A percentile compares a stretch with the other conserved stretches of the same genome.
phyloP scores from a whole-genome alignment of 2,888 invertebrate species.

The Acanthopleura granulata region DNA sequence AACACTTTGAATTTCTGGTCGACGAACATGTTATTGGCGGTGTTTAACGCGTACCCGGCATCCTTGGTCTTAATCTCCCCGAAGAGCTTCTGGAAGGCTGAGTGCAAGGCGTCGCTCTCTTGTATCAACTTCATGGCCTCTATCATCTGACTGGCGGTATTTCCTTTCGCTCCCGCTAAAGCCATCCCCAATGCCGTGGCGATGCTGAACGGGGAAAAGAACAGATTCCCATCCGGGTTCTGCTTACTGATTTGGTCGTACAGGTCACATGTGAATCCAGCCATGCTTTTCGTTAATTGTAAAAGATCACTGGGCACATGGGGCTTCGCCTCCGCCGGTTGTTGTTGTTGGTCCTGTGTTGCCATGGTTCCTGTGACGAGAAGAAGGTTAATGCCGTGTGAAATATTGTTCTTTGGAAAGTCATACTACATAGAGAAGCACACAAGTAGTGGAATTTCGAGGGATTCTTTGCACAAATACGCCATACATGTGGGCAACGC shows the following conservation, averaged over 20 bases:
- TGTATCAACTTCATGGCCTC: constrained; percentile 36
- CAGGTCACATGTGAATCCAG: background rate
- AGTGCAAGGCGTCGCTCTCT: constrained; percentile 31
- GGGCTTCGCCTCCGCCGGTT: background rate
- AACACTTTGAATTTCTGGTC: constrained; percentile 38
- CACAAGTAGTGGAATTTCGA: too few species aligned
- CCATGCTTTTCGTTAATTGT: background rate
- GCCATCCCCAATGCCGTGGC: constrained; percentile 69
- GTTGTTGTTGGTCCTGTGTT: background rate
- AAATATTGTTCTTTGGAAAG: too few species aligned
- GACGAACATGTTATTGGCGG: constrained; percentile 57
- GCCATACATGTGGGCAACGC: too few species aligned
- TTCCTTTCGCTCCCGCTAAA: constrained; percentile 64
- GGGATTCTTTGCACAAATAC: too few species aligned
- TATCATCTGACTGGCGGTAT: constrained; percentile 62
- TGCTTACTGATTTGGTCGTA: constrained; percentile 29
- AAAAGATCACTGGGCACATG: background rate
- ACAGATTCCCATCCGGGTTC: constrained; percentile 33
- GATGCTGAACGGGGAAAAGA: constrained; percentile 69
- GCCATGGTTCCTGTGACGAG: background rate
- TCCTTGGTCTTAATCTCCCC: constrained; percentile 31
- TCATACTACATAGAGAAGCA: too few species aligned
- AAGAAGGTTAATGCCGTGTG: background rate
- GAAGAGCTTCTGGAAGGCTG: constrained; percentile 35
- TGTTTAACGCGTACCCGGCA: constrained; percentile 41